Evolutionary conservation across 2,888 invertebrate species (phyloP), one percentile per base, ranked within the genome.

Genomic region (Diplolepis rosae): DNA sequence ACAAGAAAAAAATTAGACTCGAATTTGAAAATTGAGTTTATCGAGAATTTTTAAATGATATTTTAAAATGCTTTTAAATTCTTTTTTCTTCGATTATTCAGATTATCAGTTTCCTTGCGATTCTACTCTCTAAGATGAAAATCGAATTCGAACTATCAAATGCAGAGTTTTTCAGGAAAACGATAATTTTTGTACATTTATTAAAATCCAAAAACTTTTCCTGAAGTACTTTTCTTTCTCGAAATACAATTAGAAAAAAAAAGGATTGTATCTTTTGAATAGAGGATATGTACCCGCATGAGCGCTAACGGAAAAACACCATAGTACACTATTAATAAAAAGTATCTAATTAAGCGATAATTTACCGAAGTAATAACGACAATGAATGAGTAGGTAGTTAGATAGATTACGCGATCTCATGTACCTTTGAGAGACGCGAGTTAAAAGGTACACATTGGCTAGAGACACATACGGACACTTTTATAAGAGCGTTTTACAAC

Each of bases 401-500:
- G 32, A 68, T 80, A 81, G 78, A 78, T 74, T 73, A 78, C 75
- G 79, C 78, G 79, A 77, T 76, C 68, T 77, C 65, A 70, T 80
- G 77, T 82, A 82, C 77, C 76, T 83, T 77, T 76, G 74, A 71
- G 50, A 65, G 3, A 68, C 42, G 45, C 28, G 18, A 56, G 11
- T 28, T 22, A 66, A 50, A 79, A 48, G 27, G n/a, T 61, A 24
- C 56, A 65, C 11, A 52, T 45, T 27, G 28, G 18, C 32, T 24
- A 30, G 45, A 65, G 68, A 42, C 67, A 61, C 45, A 66, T 42
- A 67, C 28, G 56, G 68, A 75, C 83, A 83, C 78, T 85, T 84
- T 84, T 84, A 80, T 84, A 84, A 83, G 76, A 83, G 83, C 77
- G 77, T 82, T 79, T 80, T 72, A 67, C 74, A 75, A 72, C 35